A percentile compares a stretch with the other conserved stretches of the same genome.
Conservation (phyloP, 1,140 invertebrate species). For the Pseudomyrmex flavicornis region DNA sequence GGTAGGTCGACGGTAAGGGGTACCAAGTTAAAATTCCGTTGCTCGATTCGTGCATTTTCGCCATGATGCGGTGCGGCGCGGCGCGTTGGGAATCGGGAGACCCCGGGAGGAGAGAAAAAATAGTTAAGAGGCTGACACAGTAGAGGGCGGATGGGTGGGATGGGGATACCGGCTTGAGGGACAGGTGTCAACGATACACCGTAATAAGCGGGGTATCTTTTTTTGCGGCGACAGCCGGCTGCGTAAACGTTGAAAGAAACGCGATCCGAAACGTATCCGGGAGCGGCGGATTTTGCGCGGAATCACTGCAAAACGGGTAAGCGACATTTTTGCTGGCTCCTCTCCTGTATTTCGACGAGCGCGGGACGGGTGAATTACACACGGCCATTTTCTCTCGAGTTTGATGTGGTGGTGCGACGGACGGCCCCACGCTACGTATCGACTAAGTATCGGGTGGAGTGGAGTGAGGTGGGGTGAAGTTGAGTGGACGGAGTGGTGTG, state of each 20-base stretch:
- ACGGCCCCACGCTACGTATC: constrained; percentile 75
- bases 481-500: neutral
- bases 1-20: constrained; percentile 68
- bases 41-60: constrained; percentile 81
- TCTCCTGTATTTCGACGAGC: neutral
- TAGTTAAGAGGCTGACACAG: constrained; percentile 84
- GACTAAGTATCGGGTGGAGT: constrained; percentile 73
- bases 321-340: constrained; percentile 12
- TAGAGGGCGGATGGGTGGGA: constrained; percentile 83
- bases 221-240: constrained; percentile 59
- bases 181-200: constrained; percentile 83
- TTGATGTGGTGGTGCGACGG: constrained; percentile 76
- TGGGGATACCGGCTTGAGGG: constrained; percentile 82
- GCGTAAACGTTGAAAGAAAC: constrained; percentile 20
- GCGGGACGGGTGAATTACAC: constrained; percentile 29
- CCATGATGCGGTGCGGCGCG: constrained; percentile 35
- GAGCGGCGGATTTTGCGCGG: constrained; percentile 51
- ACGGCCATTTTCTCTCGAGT: constrained; percentile 82
- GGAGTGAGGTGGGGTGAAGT: constrained; percentile 48
- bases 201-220: constrained; percentile 68
- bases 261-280: constrained; percentile 50
- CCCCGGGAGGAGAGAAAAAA: constrained; percentile 81
- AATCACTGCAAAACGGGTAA: constrained; percentile 72
- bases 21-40: constrained; percentile 74
- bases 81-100: constrained; percentile 52